Base-by-base conservation (phyloP, 2,888 invertebrate genomes). In the Phortica magna region DNA sequence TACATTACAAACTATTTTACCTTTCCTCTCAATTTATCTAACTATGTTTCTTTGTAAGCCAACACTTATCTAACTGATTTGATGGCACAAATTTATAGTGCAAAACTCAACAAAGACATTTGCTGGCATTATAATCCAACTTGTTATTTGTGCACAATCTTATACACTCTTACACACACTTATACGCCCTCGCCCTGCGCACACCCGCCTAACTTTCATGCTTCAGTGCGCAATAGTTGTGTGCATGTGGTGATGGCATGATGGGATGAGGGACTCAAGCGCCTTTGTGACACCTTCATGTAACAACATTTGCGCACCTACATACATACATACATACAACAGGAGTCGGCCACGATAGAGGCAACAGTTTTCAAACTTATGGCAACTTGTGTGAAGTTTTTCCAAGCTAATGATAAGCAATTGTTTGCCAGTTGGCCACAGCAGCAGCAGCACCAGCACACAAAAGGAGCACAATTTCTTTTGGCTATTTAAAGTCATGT, bases 341-440 rank as follows among this genome's bases (percentile, higher is more conserved):
- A 48, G 2, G 10, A 48, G 48, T 48, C 2, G 9, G 3, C 48
- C 48, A 12, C 48, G 14, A 14, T 48, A 14, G 48, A 48, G 14
- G 10, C 9, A 48, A 48, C 10, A 6, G 48, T 9, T 14, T 48
- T 48, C 10, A 48, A 48, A 48, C 48, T 48, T 14, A 14, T 48
- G 48, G 14, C 48, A 48, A 48, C 5, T 48, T 48, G 48, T 3
- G 0, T 14, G 48, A 65, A 65, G 22, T 43, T 48, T 70, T 70
- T 70, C 48, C 6, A 17, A 43, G 68, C 48, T 70, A 70, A 70
- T 70, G 68, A 70, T 70, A 70, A 70, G 48, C 68, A 70, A 70
- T 70, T 70, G 68, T 70, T 43, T 12, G 68, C 22, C 68, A 70
- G 17, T 48, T 48, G 48, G 10, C 12, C 68, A 70, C 48, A 48